These are phyloP conservation scores for Ciona savignyi DNA, from an alignment of 23 tunicate genomes.

Conservation along the genomic window DNA sequence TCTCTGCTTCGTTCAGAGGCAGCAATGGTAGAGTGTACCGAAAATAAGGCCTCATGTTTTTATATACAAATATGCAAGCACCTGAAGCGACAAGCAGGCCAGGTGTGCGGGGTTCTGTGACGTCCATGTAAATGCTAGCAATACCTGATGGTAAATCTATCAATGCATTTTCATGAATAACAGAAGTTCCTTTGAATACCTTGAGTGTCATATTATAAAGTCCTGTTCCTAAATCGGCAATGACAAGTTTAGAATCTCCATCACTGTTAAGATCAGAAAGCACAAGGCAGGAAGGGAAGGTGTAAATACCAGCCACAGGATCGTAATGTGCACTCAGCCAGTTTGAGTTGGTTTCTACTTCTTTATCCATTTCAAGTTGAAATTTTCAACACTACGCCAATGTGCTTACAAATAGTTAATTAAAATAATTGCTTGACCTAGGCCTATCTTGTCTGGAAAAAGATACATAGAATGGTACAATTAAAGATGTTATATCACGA, in stretches of 20 bases:
- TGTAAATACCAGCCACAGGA: constrained; percentile 69
- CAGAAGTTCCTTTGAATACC: constrained; percentile 64
- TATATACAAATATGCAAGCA: constrained; percentile 71
- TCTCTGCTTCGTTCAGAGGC: constrained; percentile 44
- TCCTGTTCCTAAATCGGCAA: constrained; percentile 80
- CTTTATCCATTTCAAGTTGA: not conserved
- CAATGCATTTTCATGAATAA: constrained; percentile 62
- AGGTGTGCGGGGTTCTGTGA: constrained; percentile 63
- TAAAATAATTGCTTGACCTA: too few relatives aligned
- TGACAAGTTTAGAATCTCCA: constrained; percentile 53
- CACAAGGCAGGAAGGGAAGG: constrained; percentile 63
- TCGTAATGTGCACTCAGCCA: constrained; percentile 71
- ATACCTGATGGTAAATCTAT: constrained; percentile 81
- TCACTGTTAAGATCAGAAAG: constrained; percentile 75
- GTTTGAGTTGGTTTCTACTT: constrained; percentile 17
- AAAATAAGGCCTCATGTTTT: constrained; percentile 93
- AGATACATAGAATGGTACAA: too few relatives aligned
- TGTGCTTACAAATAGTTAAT: too few relatives aligned
- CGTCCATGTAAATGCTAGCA: constrained; percentile 67
- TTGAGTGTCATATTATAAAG: constrained; percentile 66
- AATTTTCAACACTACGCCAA: too few relatives aligned
- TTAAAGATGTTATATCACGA: too few relatives aligned
- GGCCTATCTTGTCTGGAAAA: too few relatives aligned
- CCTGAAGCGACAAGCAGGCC: constrained; percentile 92
- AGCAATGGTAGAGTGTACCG: constrained; percentile 61